These are phyloP conservation scores for Chaetophractus vellerosus DNA, from an alignment of 2,797 vertebrate genomes.

Conservation along the genomic window DNA sequence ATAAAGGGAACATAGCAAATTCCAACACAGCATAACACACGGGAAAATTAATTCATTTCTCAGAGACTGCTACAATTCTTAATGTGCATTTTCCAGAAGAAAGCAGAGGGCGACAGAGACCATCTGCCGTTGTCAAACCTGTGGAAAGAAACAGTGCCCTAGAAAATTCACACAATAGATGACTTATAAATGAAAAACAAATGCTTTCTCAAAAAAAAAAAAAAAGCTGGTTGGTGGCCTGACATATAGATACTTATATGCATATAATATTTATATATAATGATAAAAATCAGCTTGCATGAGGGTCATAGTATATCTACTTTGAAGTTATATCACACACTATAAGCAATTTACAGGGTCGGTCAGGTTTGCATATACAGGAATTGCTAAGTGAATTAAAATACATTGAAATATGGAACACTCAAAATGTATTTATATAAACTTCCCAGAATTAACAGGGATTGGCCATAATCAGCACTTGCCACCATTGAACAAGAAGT, in stretches of 20 bases:
- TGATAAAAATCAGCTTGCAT: slow-evolving; percentile 89
- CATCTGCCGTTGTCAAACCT: slow-evolving; percentile 78
- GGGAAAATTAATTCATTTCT: slow-evolving; percentile 87
- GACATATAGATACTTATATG: slow-evolving; percentile 85
- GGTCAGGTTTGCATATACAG: slow-evolving; percentile 90
- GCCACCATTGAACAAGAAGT: slow-evolving; percentile 81
- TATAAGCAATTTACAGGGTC: slow-evolving; percentile 92
- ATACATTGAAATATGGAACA: slow-evolving; percentile 88
- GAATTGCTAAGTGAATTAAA: slow-evolving; percentile 90
- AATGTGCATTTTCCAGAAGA: slow-evolving; percentile 89
- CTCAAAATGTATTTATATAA: slow-evolving; percentile 87
- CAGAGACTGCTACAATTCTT: slow-evolving; percentile 89
- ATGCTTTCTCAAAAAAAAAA: slow-evolving; percentile 73
- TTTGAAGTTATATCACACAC: slow-evolving; percentile 89
- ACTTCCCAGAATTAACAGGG: slow-evolving; percentile 85
- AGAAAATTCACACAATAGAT: slow-evolving; percentile 82
- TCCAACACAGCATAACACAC: slow-evolving; percentile 86
- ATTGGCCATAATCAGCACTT: slow-evolving; percentile 85
- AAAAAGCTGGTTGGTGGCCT: slow-evolving; percentile 71
- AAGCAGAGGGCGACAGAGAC: slow-evolving; percentile 82
- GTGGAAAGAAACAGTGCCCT: slow-evolving; percentile 83
- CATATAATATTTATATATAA: slow-evolving; percentile 87
- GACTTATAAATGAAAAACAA: slow-evolving; percentile 83
- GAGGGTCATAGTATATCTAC: slow-evolving; percentile 87
- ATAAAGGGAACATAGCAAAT: slow-evolving; percentile 82